These are phyloP conservation scores for Pedionomus torquatus DNA, from an alignment of 2,113 vertebrate species.

Conservation along the genomic window DNA sequence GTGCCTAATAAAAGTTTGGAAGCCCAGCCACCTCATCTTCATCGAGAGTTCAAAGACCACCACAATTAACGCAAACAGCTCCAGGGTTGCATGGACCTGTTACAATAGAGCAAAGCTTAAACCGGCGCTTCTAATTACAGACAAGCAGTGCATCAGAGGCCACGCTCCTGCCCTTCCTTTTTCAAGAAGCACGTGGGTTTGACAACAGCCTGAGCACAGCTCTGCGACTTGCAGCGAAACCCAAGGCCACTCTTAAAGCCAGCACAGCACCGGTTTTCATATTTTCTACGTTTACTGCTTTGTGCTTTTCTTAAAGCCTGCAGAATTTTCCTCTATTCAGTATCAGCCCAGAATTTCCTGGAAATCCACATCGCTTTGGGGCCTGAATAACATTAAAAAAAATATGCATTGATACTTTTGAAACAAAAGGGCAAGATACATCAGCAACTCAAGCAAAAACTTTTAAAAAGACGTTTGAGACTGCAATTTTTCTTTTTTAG, in stretches of 20 bases:
- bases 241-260: not conserved
- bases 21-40: constrained; percentile 97
- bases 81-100: constrained; percentile 94
- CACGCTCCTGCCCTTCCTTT: not conserved
- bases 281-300: not conserved
- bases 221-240: not conserved
- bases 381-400: not conserved
- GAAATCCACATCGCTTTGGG: not conserved
- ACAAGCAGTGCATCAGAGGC: not conserved
- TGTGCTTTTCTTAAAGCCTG: not conserved
- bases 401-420: not conserved
- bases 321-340: not conserved
- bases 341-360: not conserved
- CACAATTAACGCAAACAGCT: constrained; percentile 88
- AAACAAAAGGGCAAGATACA: not conserved
- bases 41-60: constrained; percentile 96
- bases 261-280: not conserved
- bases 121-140: not conserved
- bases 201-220: not conserved
- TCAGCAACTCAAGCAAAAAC: not conserved
- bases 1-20: constrained; percentile 92
- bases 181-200: not conserved
- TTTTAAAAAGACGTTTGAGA: not conserved
- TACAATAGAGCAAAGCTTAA: not conserved
- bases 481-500: not conserved